phyloP scores from a whole-genome alignment of 2,797 vertebrate genomes.

The Esox masquinongy region DNA sequence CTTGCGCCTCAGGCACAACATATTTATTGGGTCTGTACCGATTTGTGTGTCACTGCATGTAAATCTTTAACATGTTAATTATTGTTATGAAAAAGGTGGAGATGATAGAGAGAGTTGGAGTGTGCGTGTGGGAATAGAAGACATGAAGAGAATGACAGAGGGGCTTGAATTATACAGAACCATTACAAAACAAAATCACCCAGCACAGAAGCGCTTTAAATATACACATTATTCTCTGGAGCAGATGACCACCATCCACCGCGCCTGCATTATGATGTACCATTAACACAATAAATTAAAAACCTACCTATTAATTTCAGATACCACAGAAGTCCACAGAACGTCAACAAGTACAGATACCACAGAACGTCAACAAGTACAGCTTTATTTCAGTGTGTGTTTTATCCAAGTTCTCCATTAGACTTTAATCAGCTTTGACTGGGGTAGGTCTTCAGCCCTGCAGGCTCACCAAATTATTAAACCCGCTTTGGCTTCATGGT shows the following conservation, averaged over 20 bases:
- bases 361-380: slow-evolving; percentile 15
- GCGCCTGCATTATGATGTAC: neutral
- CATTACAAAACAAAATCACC: neutral
- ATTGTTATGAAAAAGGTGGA: slow-evolving; percentile 10
- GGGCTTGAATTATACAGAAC: no score
- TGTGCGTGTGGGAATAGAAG: neutral
- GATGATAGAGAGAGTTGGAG: neutral
- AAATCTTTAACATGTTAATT: slow-evolving; percentile 43
- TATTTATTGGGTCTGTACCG: slow-evolving; percentile 30
- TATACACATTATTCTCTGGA: neutral
- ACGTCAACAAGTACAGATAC: neutral
- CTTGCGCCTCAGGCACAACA: slow-evolving; percentile 30
- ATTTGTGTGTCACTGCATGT: slow-evolving; percentile 42
- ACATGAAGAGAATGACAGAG: neutral
- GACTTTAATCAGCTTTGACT: slow-evolving; percentile 43
- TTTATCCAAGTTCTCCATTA: slow-evolving; percentile 33
- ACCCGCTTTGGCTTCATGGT: slow-evolving; percentile 56
- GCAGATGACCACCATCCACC: neutral
- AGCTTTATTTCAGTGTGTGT: slow-evolving; percentile 20
- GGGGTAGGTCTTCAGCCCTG: slow-evolving; percentile 43
- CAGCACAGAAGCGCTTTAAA: neutral
- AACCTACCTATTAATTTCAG: neutral
- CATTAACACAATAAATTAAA: neutral
- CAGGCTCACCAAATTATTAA: slow-evolving; percentile 61
- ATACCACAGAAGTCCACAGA: no score